Base-by-base conservation (phyloP, 2,797 vertebrate genomes). In the Manis javanica region DNA sequence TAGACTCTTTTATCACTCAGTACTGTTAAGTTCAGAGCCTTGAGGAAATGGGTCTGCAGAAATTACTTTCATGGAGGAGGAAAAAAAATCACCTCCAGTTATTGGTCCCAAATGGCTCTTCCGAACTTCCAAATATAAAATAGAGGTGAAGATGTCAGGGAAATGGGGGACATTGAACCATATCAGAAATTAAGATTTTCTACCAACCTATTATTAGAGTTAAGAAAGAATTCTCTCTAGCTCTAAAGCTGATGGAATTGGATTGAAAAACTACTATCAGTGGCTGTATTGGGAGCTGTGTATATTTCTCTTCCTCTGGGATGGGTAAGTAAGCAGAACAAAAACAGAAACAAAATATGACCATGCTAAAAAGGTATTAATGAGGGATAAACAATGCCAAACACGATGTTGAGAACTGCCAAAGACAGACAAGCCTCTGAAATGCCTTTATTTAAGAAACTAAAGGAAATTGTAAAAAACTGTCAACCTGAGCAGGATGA, bases 111-210 rank as follows among this genome's bases (percentile, higher is more conserved):
- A 87, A 14, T 37, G 59, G 6, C 61, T 92, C 63, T 90, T 95
- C 29, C 16, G 66, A 79, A 51, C 12, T 75, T 95, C 64, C 37
- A 63, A 90, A 95, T 90, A 75, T 88, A 89, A 96, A 92, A 71
- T 10, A 39, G 9, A 75, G 18, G 69, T 42, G 59, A 91, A 90
- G 64, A 86, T 91, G 61, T 55, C 46, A 91, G 29, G 69, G 55
- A 10, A 83, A 53, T 4, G 31, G 23, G n/a, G 8, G 13, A 42
- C 24, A 31, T 63, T 90, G 24, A 46, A 29, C 69, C 12, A 57
- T 46, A 55, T 46, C n/a, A n/a, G 74, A 96, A 79, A 29, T 34
- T n/a, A 86, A 72, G 66, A 24, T 82, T 93, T 86, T 84, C 34
- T 64, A 72, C 24, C 49, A 3, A 10, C 37, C 18, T 57, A 12